phyloP scores from a whole-genome alignment of 2,888 invertebrate genomes.

The Notocelia uddmanniana region DNA sequence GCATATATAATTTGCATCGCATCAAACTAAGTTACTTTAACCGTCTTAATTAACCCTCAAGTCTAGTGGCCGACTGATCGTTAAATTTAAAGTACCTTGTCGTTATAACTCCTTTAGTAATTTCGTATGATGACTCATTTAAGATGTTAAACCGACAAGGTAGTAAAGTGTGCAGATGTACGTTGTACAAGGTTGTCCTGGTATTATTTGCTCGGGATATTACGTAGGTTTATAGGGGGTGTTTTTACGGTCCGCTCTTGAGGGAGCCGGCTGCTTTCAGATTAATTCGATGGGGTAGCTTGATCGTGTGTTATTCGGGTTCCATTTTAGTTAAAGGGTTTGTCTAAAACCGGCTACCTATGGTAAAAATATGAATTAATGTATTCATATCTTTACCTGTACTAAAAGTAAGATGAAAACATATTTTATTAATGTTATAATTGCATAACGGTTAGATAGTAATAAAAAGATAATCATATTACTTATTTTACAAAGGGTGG shows the following conservation, averaged over 20 bases:
- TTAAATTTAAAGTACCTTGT: constrained; percentile 56
- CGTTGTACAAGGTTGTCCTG: constrained; percentile 55
- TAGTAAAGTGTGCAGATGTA: constrained; percentile 12
- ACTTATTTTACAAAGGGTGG: too few relatives aligned
- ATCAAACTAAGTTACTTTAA: constrained; percentile 56
- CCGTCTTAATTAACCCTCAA: constrained; percentile 65
- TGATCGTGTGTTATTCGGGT: constrained; percentile 19
- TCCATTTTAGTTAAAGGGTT: constrained; percentile 1
- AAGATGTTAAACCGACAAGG: constrained; percentile 23
- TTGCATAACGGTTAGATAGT: too few relatives aligned
- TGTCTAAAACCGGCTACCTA: neutral
- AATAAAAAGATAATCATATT: too few relatives aligned
- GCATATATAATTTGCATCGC: constrained; percentile 58
- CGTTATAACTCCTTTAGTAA: constrained; percentile 10
- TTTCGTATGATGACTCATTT: constrained; percentile 12
- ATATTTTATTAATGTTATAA: neutral
- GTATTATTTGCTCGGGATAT: constrained; percentile 70
- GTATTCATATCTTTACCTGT: neutral
- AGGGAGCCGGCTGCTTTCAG: constrained; percentile 50
- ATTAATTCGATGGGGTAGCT: constrained; percentile 39
- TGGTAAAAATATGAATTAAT: too few relatives aligned
- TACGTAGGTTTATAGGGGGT: constrained; percentile 69
- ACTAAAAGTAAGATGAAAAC: neutral
- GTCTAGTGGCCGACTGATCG: constrained; percentile 58
- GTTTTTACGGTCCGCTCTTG: constrained; percentile 62